Percentiles rank a stretch among this genome's conserved stretches.
phyloP scores from a whole-genome alignment of 2,888 invertebrate species.

The Pterobdella sp. region DNA sequence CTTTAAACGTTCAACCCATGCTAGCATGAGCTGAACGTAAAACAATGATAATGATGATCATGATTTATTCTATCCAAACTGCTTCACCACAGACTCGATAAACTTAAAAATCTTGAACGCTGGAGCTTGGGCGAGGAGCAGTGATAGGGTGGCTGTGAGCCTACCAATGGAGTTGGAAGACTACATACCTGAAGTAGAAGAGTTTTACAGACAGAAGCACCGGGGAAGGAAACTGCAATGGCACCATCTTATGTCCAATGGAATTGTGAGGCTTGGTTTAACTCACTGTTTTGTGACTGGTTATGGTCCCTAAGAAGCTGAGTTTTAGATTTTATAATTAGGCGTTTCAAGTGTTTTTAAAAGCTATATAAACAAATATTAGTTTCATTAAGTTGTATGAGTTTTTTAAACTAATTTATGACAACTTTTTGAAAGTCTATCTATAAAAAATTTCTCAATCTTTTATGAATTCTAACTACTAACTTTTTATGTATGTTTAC shows the following conservation, averaged over 20 bases:
- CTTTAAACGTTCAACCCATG: background rate
- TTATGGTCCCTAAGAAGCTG: too few species aligned
- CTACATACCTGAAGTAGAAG: constrained; percentile 94
- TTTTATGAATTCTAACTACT: too few species aligned
- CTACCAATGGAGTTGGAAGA: constrained; percentile 95
- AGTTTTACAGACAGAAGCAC: constrained; percentile 94
- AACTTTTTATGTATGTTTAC: too few species aligned
- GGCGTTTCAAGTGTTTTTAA: too few species aligned
- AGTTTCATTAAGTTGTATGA: too few species aligned
- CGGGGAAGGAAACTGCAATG: constrained; percentile 93
- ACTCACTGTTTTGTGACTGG: too few species aligned
- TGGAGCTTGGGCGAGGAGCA: constrained; percentile 89
- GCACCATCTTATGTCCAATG: constrained; percentile 99
- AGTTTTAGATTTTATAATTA: too few species aligned
- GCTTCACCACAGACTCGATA: constrained; percentile 58
- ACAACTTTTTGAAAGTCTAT: too few species aligned
- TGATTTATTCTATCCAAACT: background rate
- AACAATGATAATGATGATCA: background rate
- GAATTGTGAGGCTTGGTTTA: constrained; percentile 67
- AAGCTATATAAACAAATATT: too few species aligned
- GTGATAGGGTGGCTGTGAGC: constrained; percentile 87
- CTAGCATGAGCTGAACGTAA: background rate
- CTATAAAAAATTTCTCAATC: too few species aligned
- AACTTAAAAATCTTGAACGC: constrained; percentile 97
- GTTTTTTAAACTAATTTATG: too few species aligned